These are phyloP conservation scores for Acanthopagrus latus DNA, from an alignment of 2,797 vertebrate species.

Conservation along the genomic window DNA sequence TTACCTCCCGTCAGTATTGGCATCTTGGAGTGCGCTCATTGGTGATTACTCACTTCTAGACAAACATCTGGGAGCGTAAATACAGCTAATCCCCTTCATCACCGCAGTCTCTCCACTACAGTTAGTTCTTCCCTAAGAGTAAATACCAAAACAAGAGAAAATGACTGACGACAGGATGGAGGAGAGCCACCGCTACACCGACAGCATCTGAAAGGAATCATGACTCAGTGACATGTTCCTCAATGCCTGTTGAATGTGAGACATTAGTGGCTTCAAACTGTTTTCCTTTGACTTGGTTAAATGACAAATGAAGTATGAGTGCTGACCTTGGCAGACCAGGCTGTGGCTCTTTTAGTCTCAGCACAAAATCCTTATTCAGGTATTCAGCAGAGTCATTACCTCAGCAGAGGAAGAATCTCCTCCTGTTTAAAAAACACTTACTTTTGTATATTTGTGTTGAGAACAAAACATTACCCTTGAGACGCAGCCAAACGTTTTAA, in stretches of 20 bases:
- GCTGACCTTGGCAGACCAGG: slow-evolving; percentile 42
- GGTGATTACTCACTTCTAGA: slow-evolving; percentile 73
- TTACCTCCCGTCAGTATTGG: slow-evolving; percentile 63
- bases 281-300: slow-evolving; percentile 7
- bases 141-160: slow-evolving; percentile 61
- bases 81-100: slow-evolving; percentile 74
- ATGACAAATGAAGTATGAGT: slow-evolving; percentile 10
- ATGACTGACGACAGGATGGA: slow-evolving; percentile 43
- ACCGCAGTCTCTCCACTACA: slow-evolving; percentile 38
- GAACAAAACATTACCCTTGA: too few species aligned
- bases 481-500: too few species aligned
- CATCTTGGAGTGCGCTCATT: slow-evolving; percentile 62
- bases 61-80: slow-evolving; percentile 78
- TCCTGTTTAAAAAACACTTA: not conserved
- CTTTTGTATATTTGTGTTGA: too few species aligned
- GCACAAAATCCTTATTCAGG: slow-evolving; percentile 8
- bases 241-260: slow-evolving; percentile 23
- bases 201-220: slow-evolving; percentile 38
- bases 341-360: slow-evolving; percentile 38
- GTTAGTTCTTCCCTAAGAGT: slow-evolving; percentile 43
- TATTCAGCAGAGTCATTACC: slow-evolving; percentile 1
- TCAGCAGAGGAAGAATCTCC: slow-evolving; percentile 1
- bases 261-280: not conserved
- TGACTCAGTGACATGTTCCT: slow-evolving; percentile 28
- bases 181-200: slow-evolving; percentile 1